Evolutionary conservation across 2,888 invertebrate species (phyloP).

Genomic region (Sepiola atlantica): DNA sequence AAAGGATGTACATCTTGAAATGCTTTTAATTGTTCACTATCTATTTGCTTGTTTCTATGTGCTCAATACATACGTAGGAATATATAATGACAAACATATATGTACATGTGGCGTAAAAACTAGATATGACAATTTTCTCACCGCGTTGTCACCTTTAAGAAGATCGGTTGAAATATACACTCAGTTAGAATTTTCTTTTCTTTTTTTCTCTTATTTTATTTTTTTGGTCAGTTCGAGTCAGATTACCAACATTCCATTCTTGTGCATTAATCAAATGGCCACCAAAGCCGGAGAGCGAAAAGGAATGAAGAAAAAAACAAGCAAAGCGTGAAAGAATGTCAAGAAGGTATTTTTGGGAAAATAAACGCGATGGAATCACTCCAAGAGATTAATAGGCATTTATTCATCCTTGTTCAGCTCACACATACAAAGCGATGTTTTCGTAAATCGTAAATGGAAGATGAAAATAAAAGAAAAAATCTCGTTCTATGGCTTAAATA

Average conservation of each 20-base stretch:
- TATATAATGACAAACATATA: no score
- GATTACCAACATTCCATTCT: background rate
- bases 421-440: background rate
- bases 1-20: no score
- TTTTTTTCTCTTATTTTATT: background rate
- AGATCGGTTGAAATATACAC: background rate
- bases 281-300: background rate
- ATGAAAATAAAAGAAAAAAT: background rate
- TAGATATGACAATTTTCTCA: background rate
- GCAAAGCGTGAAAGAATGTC: background rate
- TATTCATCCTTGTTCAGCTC: background rate
- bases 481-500: background rate
- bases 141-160: background rate
- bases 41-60: no score
- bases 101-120: background rate
- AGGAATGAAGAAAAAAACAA: background rate
- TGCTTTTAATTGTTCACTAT: no score
- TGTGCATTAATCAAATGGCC: background rate
- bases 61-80: no score
- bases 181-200: background rate
- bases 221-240: background rate
- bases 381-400: background rate
- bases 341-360: background rate
- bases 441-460: background rate
- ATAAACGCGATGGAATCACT: background rate